These are phyloP conservation scores for Euwallacea fornicatus DNA, from an alignment of 1,140 invertebrate species.

Conservation along the genomic window DNA sequence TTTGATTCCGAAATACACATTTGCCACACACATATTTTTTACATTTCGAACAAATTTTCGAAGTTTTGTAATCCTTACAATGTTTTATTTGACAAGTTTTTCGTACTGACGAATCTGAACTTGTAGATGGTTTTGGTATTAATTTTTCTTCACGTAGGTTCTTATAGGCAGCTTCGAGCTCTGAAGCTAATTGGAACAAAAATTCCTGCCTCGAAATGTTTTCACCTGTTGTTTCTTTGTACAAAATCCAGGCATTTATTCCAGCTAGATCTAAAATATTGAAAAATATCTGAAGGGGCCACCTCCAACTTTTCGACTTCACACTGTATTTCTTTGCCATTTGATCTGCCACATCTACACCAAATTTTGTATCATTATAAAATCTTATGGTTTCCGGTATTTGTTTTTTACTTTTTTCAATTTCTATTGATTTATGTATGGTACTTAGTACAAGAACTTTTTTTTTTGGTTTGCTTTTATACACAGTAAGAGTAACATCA, in stretches of 20 bases:
- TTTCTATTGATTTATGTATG: not conserved
- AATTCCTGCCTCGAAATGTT: not conserved
- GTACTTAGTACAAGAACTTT: not conserved
- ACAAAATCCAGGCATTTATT: slow-evolving; percentile 8
- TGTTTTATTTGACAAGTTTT: not conserved
- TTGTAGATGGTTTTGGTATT: too few relatives aligned
- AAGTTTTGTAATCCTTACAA: not conserved
- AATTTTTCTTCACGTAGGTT: too few relatives aligned
- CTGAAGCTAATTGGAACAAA: not conserved
- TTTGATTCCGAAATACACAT: too few relatives aligned
- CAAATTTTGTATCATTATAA: slow-evolving; percentile 56
- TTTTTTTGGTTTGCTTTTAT: not conserved
- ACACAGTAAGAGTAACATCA: not conserved
- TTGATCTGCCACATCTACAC: slow-evolving; percentile 55
- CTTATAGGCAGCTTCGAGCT: not conserved
- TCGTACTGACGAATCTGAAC: not conserved
- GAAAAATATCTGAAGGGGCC: slow-evolving; percentile 20
- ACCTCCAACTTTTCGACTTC: slow-evolving; percentile 15
- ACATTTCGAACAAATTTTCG: not conserved
- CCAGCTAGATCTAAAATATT: not conserved
- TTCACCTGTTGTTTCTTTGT: slow-evolving; percentile 5
- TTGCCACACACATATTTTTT: not conserved
- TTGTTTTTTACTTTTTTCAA: not conserved
- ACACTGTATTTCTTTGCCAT: slow-evolving; percentile 50
- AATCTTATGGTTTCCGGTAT: slow-evolving; percentile 3